Percentiles rank a stretch among this genome's conserved stretches.
Evolutionary conservation across 2,113 vertebrate genomes (phyloP).

Genomic region (Xyrauchen texanus): DNA sequence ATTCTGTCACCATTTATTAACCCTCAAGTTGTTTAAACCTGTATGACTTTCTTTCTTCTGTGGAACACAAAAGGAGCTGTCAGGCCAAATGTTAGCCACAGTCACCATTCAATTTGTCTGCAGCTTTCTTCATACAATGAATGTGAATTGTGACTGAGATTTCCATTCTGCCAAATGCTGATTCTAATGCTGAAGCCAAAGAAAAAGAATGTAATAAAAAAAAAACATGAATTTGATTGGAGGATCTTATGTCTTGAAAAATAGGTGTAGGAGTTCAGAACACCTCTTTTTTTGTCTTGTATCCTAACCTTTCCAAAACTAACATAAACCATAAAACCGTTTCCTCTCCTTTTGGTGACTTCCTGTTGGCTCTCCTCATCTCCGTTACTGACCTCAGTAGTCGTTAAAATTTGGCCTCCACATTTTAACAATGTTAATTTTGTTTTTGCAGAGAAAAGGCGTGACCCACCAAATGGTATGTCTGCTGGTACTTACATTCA

Average conservation of each 20-base stretch:
- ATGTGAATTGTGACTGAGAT: too few species aligned
- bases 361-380: constrained; percentile 19
- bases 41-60: too few species aligned
- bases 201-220: too few species aligned
- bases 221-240: too few species aligned
- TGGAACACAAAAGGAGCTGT: too few species aligned
- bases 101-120: too few species aligned
- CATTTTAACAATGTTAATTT: constrained; percentile 65
- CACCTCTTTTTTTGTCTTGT: neutral
- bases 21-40: too few species aligned
- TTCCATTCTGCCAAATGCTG: too few species aligned
- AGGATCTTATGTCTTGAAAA: neutral
- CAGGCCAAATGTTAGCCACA: too few species aligned
- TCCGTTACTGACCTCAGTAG: constrained; percentile 23
- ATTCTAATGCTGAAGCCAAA: too few species aligned
- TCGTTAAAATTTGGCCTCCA: constrained; percentile 15
- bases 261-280: neutral
- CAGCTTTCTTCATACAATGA: too few species aligned
- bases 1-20: too few species aligned
- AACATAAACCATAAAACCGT: constrained; percentile 28
- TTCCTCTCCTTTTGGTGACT: constrained; percentile 1
- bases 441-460: constrained; percentile 77
- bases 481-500: constrained; percentile 55
- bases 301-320: constrained; percentile 41
- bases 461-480: constrained; percentile 76